Conservation (phyloP, 2,797 vertebrate genomes). For the Manis javanica region DNA sequence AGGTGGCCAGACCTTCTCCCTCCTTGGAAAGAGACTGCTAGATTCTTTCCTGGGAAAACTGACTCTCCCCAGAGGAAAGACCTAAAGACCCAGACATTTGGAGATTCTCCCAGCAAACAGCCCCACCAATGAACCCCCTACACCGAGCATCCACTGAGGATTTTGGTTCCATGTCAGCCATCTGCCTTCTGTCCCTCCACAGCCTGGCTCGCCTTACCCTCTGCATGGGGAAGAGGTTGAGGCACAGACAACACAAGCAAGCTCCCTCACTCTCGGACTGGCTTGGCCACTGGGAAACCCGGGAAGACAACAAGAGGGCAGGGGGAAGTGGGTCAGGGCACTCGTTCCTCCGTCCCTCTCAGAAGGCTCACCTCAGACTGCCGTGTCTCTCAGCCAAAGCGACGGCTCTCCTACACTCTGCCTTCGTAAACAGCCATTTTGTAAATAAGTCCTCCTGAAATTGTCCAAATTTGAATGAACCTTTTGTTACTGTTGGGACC, state of each 20-base stretch:
- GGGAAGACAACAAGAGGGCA: not conserved
- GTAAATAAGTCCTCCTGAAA: not conserved
- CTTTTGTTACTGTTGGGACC: not conserved
- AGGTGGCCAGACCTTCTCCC: not conserved
- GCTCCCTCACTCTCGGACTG: not conserved
- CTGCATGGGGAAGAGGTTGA: too few species aligned
- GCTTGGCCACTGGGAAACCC: not conserved
- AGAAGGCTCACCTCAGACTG: not conserved
- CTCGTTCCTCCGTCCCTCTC: not conserved
- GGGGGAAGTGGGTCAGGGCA: accelerated
- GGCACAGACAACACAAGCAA: not conserved
- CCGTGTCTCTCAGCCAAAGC: not conserved
- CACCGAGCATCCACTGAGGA: too few species aligned
- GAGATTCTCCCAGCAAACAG: not conserved
- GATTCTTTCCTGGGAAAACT: not conserved
- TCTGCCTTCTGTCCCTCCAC: not conserved
- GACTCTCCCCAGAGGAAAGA: not conserved
- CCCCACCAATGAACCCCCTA: not conserved
- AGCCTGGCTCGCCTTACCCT: not conserved
- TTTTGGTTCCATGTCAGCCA: not conserved
- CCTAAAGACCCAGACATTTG: not conserved
- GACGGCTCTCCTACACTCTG: not conserved
- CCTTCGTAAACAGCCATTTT: not conserved
- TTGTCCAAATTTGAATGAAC: not conserved
- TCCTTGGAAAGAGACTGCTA: not conserved